Percentiles rank a stretch among this genome's conserved stretches.
These are phyloP conservation scores for Erpornis zantholeuca DNA, from an alignment of 2,113 vertebrate species.

Conservation along the genomic window DNA sequence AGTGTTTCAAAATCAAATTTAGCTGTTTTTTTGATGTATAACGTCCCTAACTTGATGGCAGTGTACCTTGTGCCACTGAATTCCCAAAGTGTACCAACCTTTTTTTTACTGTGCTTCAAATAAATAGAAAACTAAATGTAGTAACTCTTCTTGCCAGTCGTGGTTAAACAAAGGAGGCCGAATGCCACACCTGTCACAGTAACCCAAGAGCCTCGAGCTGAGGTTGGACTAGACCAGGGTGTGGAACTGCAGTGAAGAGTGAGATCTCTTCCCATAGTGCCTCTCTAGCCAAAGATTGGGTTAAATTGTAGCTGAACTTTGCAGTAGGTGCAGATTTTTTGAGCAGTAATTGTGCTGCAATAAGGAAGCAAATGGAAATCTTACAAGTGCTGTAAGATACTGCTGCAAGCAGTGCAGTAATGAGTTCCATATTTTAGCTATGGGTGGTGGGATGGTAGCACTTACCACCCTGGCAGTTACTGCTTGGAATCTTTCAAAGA, in stretches of 20 bases:
- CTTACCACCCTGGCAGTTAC: constrained; percentile 52
- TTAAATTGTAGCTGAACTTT: not conserved
- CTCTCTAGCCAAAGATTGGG: constrained; percentile 22
- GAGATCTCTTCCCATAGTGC: not conserved
- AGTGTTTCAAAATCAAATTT: constrained; percentile 76
- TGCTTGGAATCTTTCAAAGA: constrained; percentile 66
- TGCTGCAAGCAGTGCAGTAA: constrained; percentile 67
- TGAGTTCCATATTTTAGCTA: constrained; percentile 34
- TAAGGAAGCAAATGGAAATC: constrained; percentile 36
- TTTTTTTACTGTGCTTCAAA: constrained; percentile 89
- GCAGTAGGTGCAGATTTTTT: constrained; percentile 37
- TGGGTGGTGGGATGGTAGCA: constrained; percentile 60
- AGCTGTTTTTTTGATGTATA: constrained; percentile 80
- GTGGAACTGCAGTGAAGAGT: not conserved
- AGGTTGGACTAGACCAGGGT: not conserved
- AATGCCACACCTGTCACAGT: constrained; percentile 50
- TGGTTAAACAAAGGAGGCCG: constrained; percentile 68
- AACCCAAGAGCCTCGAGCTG: not conserved
- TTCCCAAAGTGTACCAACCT: constrained; percentile 88
- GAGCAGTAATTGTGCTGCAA: constrained; percentile 40
- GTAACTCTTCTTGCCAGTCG: constrained; percentile 74
- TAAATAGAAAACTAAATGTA: constrained; percentile 86
- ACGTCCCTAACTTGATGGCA: constrained; percentile 87
- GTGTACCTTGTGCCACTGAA: constrained; percentile 92
- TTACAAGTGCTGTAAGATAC: constrained; percentile 35